Conservation (phyloP, 2,113 vertebrate species). For the Calidris pugnax region DNA sequence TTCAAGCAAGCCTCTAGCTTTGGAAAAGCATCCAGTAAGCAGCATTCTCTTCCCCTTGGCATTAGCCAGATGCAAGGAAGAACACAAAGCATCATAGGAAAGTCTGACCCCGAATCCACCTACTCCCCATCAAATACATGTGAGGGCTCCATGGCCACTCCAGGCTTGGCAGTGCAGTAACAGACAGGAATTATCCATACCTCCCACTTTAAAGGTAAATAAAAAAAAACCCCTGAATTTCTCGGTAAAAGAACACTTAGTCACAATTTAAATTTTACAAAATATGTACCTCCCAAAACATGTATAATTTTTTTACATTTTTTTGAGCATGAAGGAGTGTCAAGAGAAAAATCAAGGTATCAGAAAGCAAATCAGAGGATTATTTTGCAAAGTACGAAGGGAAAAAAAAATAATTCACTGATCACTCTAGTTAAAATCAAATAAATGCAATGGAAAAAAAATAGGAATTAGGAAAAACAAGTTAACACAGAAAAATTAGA, state of each 20-base stretch:
- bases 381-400: not conserved
- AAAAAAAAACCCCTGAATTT: not conserved
- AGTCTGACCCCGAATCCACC: not conserved
- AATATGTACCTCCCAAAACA: not conserved
- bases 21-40: not conserved
- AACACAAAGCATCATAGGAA: not conserved
- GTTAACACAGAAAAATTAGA: not conserved
- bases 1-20: not conserved
- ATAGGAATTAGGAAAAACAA: not conserved
- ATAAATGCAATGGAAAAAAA: not conserved
- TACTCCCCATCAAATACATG: not conserved
- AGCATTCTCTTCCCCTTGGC: not conserved
- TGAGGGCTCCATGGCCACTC: not conserved
- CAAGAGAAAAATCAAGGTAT: not conserved
- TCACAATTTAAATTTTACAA: not conserved
- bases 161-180: not conserved
- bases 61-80: not conserved
- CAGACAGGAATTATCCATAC: not conserved
- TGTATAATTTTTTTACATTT: not conserved
- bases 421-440: not conserved
- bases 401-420: not conserved
- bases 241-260: not conserved
- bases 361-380: not conserved
- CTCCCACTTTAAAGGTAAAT: not conserved
- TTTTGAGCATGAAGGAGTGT: not conserved